Base-by-base conservation (phyloP, 2,797 vertebrate genomes). In the Novumbra hubbsi region DNA sequence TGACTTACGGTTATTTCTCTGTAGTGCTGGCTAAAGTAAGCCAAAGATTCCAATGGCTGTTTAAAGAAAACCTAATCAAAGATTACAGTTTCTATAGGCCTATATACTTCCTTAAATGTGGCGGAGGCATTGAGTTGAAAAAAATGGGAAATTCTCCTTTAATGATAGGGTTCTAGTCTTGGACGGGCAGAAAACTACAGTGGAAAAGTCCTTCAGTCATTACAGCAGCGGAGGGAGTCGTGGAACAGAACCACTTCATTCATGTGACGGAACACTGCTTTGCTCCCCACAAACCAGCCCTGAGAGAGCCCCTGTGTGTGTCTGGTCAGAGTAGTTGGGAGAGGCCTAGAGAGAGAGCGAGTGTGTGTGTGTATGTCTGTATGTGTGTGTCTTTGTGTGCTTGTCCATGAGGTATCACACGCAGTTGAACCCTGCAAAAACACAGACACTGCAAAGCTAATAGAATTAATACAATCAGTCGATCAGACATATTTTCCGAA, bases 221-320 rank as follows among this genome's bases (percentile, higher is more conserved):
- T 41, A 38, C 0, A 27, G 19, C 7, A 68, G 38, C 2, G 16
- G 68, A 19, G 68, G 24, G 45, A 69, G 24, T n/a, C 34, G 64
- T 12, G 63, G 64, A 45, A 73, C 71, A 73, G 45, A 70, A 70
- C 70, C 28, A 6, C 15, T 76, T 70, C 71, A 76, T 34, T 71
- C 55, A 72, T 68, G 24, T 32, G 55, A 48, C 49, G 68, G 41
- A 63, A 28, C 64, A 64, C 62, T 67, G 72, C 63, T 64, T 45
- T 14, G 41, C 41, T 45, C 9, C 41, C 41, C 41, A 45, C 41
- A 45, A 45, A 45, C 49, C 27, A 14, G 66, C 14, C 16, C 19
- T 48, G 66, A 45, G 66, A 30, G 27, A 48, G 17, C 8, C 8
- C 71, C 52, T 64, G 28, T 70, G 48, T 72, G 69, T 79, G n/a